Base-by-base conservation (phyloP, 2,888 invertebrate species). In the Campoplex nolae region DNA sequence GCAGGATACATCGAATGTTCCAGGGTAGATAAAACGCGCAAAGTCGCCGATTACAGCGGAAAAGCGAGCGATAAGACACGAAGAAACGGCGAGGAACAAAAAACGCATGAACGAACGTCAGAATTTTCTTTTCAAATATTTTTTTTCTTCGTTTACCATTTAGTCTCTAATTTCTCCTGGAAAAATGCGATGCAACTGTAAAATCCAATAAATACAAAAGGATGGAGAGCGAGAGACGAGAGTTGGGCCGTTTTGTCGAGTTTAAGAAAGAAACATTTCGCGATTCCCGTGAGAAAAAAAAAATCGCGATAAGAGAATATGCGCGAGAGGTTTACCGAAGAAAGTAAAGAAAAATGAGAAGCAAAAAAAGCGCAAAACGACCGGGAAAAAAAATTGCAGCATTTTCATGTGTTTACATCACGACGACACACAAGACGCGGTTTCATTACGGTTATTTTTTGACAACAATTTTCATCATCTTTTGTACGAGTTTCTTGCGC, bases 281-380 rank as follows among this genome's bases (percentile, higher is more conserved):
- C 51, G 38, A 77, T 67, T 3, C 4, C 32, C 9, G 13, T 70
- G 70, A 86, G 82, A 68, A 71, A 68, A 75, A 75, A 76, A 23
- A 23, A 68, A 75, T 78, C 32, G 68, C 78, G 70, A 70, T 78
- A 85, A 89, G 87, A 85, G 81, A 83, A 87, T 83, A 86, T 81
- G 80, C 84, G 83, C 65, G 11, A 11, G 6, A 23, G 28, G 81
- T 3, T 38, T 7, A 28, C 3, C 35, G 38, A 58, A 28, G 51
- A 54, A 77, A 13, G 35, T 1, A 48, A 67, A 23, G 45, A 48
- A 45, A 23, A 3, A 42, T 1, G 9, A 42, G 9, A 42, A 38
- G 38, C 38, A 38, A 38, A 42, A 9, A 42, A 9, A 42, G 42
- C 9, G 42, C 38, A 1, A 38, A 6, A 9, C 7, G 3, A 42